Evolutionary conservation across 1,140 invertebrate genomes (phyloP).

Genomic region (Magallana angulata): DNA sequence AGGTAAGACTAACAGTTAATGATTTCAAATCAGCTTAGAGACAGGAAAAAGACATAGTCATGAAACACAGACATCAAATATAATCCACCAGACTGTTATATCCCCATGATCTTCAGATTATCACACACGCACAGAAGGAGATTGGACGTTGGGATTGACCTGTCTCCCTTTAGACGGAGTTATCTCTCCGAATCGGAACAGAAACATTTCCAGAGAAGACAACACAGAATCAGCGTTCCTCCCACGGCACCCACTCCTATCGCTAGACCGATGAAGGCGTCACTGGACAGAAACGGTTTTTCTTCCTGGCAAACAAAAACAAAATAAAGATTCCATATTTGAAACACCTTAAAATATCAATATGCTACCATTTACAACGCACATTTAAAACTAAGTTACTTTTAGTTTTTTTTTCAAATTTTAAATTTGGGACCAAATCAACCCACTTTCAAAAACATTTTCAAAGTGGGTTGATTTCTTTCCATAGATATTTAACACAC

Average conservation of each 20-base stretch:
- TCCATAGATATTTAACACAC: too few species aligned
- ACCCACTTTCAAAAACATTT: too few species aligned
- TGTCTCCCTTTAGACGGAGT: neutral
- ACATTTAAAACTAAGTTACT: neutral
- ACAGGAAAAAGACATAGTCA: too few species aligned
- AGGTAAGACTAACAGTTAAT: too few species aligned
- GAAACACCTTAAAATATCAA: neutral
- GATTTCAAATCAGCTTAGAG: too few species aligned
- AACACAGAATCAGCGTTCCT: constrained; percentile 39
- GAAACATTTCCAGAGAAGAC: constrained; percentile 44
- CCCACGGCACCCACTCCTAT: constrained; percentile 43
- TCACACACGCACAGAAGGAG: too few species aligned
- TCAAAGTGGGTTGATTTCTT: too few species aligned
- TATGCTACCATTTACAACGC: neutral
- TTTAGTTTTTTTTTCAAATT: too few species aligned
- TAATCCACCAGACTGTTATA: too few species aligned
- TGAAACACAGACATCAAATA: too few species aligned
- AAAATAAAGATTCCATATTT: neutral
- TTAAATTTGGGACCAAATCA: too few species aligned
- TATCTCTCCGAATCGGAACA: constrained; percentile 8
- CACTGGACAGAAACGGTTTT: constrained; percentile 25
- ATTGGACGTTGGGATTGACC: neutral
- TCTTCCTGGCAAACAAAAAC: constrained; percentile 33
- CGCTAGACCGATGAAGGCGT: constrained; percentile 42
- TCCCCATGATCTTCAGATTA: too few species aligned